Evolutionary conservation across 2,797 vertebrate species (phyloP), one percentile per base, ranked within the genome.

Genomic region (Cercopithecus hamlyni): DNA sequence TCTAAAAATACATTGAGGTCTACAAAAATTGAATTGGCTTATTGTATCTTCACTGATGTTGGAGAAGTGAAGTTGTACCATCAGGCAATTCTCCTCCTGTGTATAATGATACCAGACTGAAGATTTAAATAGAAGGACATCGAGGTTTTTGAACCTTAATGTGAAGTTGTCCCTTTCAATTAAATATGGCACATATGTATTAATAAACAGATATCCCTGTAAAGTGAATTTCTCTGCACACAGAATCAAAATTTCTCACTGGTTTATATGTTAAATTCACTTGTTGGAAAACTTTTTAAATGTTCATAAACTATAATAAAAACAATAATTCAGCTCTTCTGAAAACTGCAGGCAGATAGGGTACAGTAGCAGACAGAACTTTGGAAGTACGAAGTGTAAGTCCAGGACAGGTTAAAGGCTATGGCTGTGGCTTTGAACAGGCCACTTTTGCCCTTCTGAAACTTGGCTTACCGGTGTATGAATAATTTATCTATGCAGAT

Each of bases 141-240:
- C 22, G 43, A 90, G 93, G 50, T 22, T 79, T 97, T 85, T 85
- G 58, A 97, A 96, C 14, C 24, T 85, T 58, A 33, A 52, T 43
- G n/a, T 48, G 43, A 93, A 80, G 27, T 79, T 79, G 73, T 83
- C 36, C 95, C 91, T 92, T 93, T 80, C 4, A 95, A 94, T 93
- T 79, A 91, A 92, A 79, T 86, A 58, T 58, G 15, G 14, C 7
- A 55, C n/a, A 55, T 52, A 67, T 39, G 8, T 72, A 55, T 94
- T 70, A 88, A 93, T 61, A 88, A 88, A 93, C 19, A 70, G 22
- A 85, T 43, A 97, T 55, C 52, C 55, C 70, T 77, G 13, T 67
- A 22, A 58, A 43, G 77, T 76, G 8, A 36, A 87, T 89, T 82
- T 90, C 80, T 89, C 43, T 87, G 20, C 30, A 91, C 9, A 64